Evolutionary conservation across 2,797 vertebrate genomes (phyloP), one percentile per base, ranked within the genome.

Genomic region (Harpagifer antarcticus): DNA sequence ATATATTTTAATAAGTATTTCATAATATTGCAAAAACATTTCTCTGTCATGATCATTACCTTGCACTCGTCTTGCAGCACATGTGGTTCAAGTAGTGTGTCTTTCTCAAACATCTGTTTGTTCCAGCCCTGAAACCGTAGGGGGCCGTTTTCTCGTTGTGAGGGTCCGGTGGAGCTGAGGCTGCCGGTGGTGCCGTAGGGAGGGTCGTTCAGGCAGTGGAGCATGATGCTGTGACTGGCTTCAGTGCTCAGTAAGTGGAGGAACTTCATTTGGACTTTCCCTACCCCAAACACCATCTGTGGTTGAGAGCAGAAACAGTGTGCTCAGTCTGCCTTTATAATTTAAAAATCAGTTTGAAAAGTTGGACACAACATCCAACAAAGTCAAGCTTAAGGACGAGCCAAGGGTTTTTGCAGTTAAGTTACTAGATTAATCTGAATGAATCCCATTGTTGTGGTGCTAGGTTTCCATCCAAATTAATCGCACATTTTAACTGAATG

Each of bases 191-290:
- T 55, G 73, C 48, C 42, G 71, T 65, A 16, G 6, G 81, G 55
- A 0, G 95, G 93, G 9, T 94, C 89, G 52, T 93, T 96, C 23
- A 96, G 94, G 87, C 98, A 99, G 84, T 98, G 97, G 75, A 99
- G 78, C 8, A 95, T 96, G 91, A 99, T 94, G 83, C 89, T 92
- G 50, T 99, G 98, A 68, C 93, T 95, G 79, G 96, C 98, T 90
- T 97, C 96, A 15, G 93, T 92, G 90, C 98, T 99, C 92, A 99
- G 91, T 74, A 99, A 94, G 88, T 99, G 98, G 87, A 99, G 95
- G 86, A 99, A 99, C 90, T 99, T 99, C 97, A 99, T 98, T 93
- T 99, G 98, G 75, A 99, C 98, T 92, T 97, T 97, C 66, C 96
- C 96, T 31, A 97, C 76, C 57, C 92, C 95, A 55, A 98, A 99